Evolutionary conservation across 2,797 vertebrate genomes (phyloP), one percentile per base, ranked within the genome.

Genomic region (Leucoraja ocellata): DNA sequence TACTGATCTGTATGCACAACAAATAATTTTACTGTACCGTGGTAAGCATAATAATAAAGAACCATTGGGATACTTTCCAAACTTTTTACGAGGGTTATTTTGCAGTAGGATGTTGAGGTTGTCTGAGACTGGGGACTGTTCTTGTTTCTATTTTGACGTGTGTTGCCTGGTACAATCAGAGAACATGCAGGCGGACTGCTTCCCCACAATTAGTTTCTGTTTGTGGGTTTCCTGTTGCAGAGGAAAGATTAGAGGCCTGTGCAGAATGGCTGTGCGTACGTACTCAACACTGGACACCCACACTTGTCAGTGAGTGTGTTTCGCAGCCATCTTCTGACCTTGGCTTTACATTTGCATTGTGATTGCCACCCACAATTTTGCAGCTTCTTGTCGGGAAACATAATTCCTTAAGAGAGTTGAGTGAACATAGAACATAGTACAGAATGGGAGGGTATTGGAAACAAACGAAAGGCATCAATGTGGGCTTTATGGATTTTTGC

Each of bases 181-280:
- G 32, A 65, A 73, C 21, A 25, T 39, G 21, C 65, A 76, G 90
- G 73, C 68, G 58, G 36, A 74, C 90, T 13, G 68, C 71, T 92
- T 74, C 71, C 71, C 71, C 23, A 25, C 68, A 74, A n/a, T 39
- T 54, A 54, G 90, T 54, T 54, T 74, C 39, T n/a, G 90, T 46
- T 74, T 92, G 90, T 25, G 73, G 90, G 90, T 76, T 92, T 92
- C 90, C 90, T 76, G 90, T 92, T 73, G 36, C 46, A 92, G 23
- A 76, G 68, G 68, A 88, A 76, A 54, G 39, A 92, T 76, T 23
- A 74, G 16, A 46, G 23, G 32, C 36, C 28, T 91, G 36, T 74
- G 90, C 90, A 54, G 90, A 74, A 68, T 58, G 63, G n/a, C 84
- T 88, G n/a, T 68, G 63, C 84, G 8, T 0, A 65, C 28, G 16